Base-by-base conservation (phyloP, 2,797 vertebrate species). In the Urocyon cinereoargenteus region DNA sequence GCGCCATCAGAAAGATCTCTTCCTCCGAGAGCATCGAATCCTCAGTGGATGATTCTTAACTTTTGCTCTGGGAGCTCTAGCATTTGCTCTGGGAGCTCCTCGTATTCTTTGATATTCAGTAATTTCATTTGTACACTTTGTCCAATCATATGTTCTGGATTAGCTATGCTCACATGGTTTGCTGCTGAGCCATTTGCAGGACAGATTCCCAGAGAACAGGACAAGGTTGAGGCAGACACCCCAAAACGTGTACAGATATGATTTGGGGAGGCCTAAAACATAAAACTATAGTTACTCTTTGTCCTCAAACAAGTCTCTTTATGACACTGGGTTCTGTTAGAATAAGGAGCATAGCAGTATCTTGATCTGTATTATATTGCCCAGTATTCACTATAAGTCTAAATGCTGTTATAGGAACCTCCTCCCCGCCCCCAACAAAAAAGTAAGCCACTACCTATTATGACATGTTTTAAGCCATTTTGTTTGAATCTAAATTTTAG, bases 401-500 rank as follows among this genome's bases (percentile, higher is more conserved):
- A 89, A 61, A 51, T 40, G 34, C 61, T 36, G 6, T 55, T 85
- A 7, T 21, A 31, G 86, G n/a, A 87, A 45, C 21, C 22, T 15
- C 3, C 22, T 12, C 5, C 19, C 26, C 15, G 0, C 12, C 12
- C 1, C 14, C 36, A 45, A 45, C 1, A 1, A n/a, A 21, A 66
- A 28, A 68, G 59, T 68, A 64, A 45, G 40, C 51, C 82, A 28
- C 49, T 90, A 8, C 49, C 19, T 57, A 15, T 61, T 90, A 79
- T 19, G 66, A 14, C n/a, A 62, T 49, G 31, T 49, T 90, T 94
- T 81, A 92, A 94, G 66, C 49, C 59, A 55, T 93, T 79, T 57
- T 59, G 68, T 61, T 77, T 91, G 78, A 90, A 70, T 68, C 61
- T 89, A 70, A 94, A 72, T 68, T 77, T 91, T 82, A 61, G 79